These are phyloP conservation scores for Caenorhabditis doughertyi DNA, from an alignment of 2,888 invertebrate species.

Conservation along the genomic window DNA sequence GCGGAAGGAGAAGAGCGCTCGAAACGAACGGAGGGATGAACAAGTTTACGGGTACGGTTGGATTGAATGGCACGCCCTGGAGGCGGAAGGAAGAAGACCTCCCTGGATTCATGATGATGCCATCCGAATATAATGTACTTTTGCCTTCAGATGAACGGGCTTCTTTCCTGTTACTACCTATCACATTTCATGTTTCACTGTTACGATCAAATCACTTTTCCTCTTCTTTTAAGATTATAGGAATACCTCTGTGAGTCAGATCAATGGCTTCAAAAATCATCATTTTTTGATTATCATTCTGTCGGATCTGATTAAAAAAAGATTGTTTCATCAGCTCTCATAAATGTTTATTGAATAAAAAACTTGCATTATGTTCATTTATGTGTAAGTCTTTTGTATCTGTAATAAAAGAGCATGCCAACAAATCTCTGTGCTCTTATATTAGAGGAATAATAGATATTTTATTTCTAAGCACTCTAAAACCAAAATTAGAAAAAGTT, in stretches of 20 bases:
- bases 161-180: slow-evolving; percentile 29
- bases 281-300: background rate
- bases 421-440: too few relatives aligned
- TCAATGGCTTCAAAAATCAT: background rate
- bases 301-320: background rate
- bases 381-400: too few relatives aligned
- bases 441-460: too few relatives aligned
- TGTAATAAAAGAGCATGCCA: too few relatives aligned
- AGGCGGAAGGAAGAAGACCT: slow-evolving; percentile 37
- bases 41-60: slow-evolving; percentile 63
- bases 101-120: slow-evolving; percentile 53
- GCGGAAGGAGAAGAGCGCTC: slow-evolving; percentile 44
- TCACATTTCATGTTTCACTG: slow-evolving; percentile 43
- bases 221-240: background rate
- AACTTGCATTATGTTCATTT: too few relatives aligned
- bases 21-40: slow-evolving; percentile 51
- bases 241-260: background rate
- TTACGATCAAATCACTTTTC: slow-evolving; percentile 41
- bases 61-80: slow-evolving; percentile 62
- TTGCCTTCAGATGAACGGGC: slow-evolving; percentile 17
- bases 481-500: too few relatives aligned
- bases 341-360: too few relatives aligned
- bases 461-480: too few relatives aligned
- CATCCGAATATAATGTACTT: slow-evolving; percentile 62
- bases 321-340: too few relatives aligned